Base-by-base conservation (phyloP, 2,888 invertebrate species). In the Deladenus siricidicola region DNA sequence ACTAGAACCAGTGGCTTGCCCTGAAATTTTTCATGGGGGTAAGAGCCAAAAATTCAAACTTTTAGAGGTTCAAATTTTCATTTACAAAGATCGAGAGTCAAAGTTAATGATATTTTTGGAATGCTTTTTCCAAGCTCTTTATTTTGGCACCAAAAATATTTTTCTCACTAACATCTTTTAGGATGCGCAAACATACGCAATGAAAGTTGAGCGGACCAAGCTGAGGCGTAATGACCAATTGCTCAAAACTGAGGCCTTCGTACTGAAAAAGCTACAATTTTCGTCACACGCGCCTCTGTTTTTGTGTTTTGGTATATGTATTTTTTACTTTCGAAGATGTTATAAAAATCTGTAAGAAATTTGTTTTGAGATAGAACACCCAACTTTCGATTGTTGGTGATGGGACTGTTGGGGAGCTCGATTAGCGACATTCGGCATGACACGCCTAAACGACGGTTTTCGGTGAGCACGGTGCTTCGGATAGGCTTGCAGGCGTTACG, bases 221-320 rank as follows among this genome's bases (percentile, higher is more conserved):
- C 23, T 29, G n/a, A 28, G 21, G 21, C 30, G 29, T 3, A 3
- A 34, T 19, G 52, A 52, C 30, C 52, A 52, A 21, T 14, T 52
- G 26, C 26, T 52, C 2, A 52, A 52, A 23, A 52, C 30, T 14
- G 52, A 52, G 21, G 52, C 52, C 26, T 26, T 30, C 8, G 21
- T 52, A 6, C 29, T 52, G 52, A 26, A 52, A 30, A 52, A 52
- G 30, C 26, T 52, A 21, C 52, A 52, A 52, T 52, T 52, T 34
- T 52, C 52, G 3, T 19, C 19, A 14, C 34, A 52, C 30, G 26
- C 23, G 17, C 52, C 52, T 14, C 4, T 4, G 4, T 52, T 30
- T 30, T 17, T 52, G 8, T 28, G n/a, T 14, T 52, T 29, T 34
- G 52, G 52, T 52, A 14, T 30, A 21, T 34, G 29, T 4, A 3